A percentile compares a stretch with the other conserved stretches of the same genome.
These are phyloP conservation scores for Scrobipalpa atriplicella DNA, from an alignment of 2,888 invertebrate genomes.

Conservation along the genomic window DNA sequence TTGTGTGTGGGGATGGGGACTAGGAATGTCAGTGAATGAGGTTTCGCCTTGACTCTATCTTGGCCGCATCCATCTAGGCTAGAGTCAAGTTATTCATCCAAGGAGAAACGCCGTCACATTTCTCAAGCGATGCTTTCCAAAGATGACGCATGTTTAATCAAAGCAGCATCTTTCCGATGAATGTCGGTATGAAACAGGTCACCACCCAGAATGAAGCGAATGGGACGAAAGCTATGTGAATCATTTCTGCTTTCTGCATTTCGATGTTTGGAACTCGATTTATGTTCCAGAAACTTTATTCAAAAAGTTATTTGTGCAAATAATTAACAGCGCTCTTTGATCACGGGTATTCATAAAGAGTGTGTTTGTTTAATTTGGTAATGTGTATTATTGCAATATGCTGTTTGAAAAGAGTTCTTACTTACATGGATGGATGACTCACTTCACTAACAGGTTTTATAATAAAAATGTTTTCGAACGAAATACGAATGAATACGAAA, in stretches of 20 bases:
- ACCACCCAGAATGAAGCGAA: constrained; percentile 59
- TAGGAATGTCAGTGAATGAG: too few species aligned
- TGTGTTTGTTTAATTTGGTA: background rate
- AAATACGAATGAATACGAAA: background rate
- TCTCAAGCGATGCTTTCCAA: background rate
- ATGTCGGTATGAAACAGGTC: constrained; percentile 57
- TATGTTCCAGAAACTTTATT: background rate
- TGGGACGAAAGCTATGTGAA: constrained; percentile 61
- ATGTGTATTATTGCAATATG: too few species aligned
- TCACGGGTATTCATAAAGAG: background rate
- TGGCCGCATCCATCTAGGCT: too few species aligned
- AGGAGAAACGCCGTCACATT: too few species aligned
- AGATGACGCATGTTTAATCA: background rate
- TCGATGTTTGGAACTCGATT: background rate
- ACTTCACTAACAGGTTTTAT: background rate
- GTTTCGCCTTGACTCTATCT: too few species aligned
- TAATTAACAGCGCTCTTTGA: background rate
- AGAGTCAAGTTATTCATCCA: too few species aligned
- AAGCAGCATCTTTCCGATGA: constrained; percentile 49
- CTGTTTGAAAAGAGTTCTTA: too few species aligned
- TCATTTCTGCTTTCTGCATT: constrained; percentile 53
- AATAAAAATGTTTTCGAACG: background rate
- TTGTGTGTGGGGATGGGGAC: too few species aligned
- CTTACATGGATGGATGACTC: constrained; percentile 3
- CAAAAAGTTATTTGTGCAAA: background rate